Evolutionary conservation across 2,113 vertebrate genomes (phyloP), one percentile per base, ranked within the genome.

Genomic region (Seriola quinqueradiata): DNA sequence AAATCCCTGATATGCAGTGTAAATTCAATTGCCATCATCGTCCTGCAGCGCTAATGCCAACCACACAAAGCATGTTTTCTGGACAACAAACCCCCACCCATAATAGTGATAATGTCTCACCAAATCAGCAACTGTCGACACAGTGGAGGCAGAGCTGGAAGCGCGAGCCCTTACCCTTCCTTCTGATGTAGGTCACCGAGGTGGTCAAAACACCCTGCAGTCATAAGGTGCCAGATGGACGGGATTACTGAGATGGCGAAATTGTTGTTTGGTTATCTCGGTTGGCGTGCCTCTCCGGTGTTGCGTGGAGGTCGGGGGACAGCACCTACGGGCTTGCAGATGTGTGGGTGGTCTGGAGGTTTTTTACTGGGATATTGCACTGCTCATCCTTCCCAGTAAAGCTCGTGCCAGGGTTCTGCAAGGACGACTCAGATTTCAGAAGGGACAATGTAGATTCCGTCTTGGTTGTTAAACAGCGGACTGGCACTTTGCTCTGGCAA

Each of bases 111-210:
- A 44, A 34, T 32, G 36, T 63, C 2, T 63, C 44, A 50, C n/a
- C 6, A 40, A 61, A 50, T 38, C 21, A 42, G 52, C 55, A 46
- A 34, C 67, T 69, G 42, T n/a, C 55, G 50, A 78, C 46, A 52
- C 54, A 57, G 25, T 61, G 8, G 25, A 68, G 73, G 44, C 23
- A 60, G 44, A 48, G 61, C 68, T 72, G 68, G 44, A 40, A 70
- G 40, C 19, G 5, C 23, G 28, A 68, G 57, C 14, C 28, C 10
- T 44, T 36, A 10, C 58, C 19, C 36, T 34, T 65, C 14, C 52
- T 46, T 55, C 10, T 63, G 5, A 64, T 16, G n/a, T 4, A 44
- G 57, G 58, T 75, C 50, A 59, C 28, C 40, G 38, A 40, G 59
- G n/a, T 40, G 50, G 64, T 59, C 40, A 58, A 36, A 64, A 25